Percentiles rank a stretch among this genome's conserved stretches.
Evolutionary conservation across 1,140 invertebrate genomes (phyloP).

Genomic region (Neomicropteryx cornuta): DNA sequence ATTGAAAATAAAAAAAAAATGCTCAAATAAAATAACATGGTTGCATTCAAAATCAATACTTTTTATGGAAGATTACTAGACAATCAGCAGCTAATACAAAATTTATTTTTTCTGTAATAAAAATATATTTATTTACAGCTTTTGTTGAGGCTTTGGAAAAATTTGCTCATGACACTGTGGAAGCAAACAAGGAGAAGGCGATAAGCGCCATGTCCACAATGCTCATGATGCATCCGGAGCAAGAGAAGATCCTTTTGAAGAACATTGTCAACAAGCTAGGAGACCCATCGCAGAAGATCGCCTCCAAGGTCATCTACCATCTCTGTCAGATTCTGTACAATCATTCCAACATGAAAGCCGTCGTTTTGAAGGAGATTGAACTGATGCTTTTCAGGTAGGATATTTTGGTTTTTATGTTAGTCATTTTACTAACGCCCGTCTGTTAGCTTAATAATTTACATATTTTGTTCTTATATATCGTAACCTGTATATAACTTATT

Average conservation of each 20-base stretch:
- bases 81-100: too few relatives aligned
- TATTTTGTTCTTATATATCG: too few relatives aligned
- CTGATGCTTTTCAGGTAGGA: constrained; percentile 69
- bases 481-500: too few relatives aligned
- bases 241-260: constrained; percentile 74
- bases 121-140: too few relatives aligned
- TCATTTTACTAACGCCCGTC: too few relatives aligned
- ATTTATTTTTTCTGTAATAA: too few relatives aligned
- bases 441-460: too few relatives aligned
- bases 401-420: constrained; percentile 10
- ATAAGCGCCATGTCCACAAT: constrained; percentile 69
- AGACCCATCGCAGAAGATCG: constrained; percentile 80
- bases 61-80: too few relatives aligned
- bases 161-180: constrained; percentile 39
- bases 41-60: too few relatives aligned
- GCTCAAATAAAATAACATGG: too few relatives aligned
- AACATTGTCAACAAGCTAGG: constrained; percentile 91
- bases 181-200: constrained; percentile 72
- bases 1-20: too few relatives aligned
- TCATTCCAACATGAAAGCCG: constrained; percentile 86
- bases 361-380: constrained; percentile 82
- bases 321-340: constrained; percentile 73
- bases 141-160: constrained; percentile 34
- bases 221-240: constrained; percentile 73
- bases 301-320: constrained; percentile 76